Conservation (phyloP, 2,113 vertebrate species). For the Tricholaema leucomelas region DNA sequence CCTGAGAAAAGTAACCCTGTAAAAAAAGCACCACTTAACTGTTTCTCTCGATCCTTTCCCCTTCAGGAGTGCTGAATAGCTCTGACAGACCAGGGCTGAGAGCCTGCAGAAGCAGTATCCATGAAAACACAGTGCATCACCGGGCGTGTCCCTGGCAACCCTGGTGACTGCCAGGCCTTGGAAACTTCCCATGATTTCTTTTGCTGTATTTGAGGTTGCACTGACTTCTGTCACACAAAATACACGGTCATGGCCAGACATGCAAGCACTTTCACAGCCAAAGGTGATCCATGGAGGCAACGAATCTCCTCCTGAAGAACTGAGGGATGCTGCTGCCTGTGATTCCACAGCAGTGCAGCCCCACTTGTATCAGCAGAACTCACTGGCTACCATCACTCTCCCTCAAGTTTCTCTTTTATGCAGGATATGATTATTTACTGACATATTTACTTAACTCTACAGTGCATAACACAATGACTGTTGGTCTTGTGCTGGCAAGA, state of each 20-base stretch:
- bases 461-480: background rate
- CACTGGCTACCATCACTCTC: constrained; percentile 6
- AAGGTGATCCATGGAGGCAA: background rate
- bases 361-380: constrained; percentile 23
- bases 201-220: background rate
- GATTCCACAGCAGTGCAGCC: background rate
- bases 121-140: background rate
- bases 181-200: background rate
- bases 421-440: constrained; percentile 45
- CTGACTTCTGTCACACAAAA: background rate
- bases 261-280: background rate
- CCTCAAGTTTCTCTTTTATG: constrained; percentile 1
- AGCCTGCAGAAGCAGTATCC: background rate
- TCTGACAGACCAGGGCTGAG: rapidly evolving
- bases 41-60: background rate
- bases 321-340: background rate
- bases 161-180: rapidly evolving
- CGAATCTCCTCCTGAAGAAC: background rate
- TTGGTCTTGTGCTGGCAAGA: background rate
- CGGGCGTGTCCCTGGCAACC: background rate
- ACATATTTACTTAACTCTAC: constrained; percentile 8
- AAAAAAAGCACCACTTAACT: background rate
- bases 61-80: rapidly evolving
- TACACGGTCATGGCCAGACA: rapidly evolving
- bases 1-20: background rate